phyloP scores from a whole-genome alignment of 2,113 vertebrate genomes.

The Phylloscopus whistleri region DNA sequence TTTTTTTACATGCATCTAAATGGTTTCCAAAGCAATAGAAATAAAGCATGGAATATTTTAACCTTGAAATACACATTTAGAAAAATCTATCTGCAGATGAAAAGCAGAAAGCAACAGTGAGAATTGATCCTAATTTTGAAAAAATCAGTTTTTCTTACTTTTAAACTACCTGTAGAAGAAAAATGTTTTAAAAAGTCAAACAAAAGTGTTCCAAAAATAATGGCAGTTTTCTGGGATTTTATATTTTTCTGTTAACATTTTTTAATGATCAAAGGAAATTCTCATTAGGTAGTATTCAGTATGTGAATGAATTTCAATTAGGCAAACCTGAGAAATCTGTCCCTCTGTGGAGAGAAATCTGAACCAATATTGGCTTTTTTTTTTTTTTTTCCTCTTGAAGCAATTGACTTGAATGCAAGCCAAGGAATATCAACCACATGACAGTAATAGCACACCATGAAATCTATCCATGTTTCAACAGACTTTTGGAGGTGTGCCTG shows the following conservation, averaged over 20 bases:
- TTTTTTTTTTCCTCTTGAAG: background rate
- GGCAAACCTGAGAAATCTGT: background rate
- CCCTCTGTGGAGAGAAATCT: background rate
- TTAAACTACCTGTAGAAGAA: background rate
- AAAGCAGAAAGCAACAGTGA: background rate
- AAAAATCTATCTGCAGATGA: background rate
- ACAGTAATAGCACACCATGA: conserved; percentile 8
- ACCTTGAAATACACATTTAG: background rate
- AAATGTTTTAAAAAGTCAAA: background rate
- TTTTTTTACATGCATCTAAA: background rate
- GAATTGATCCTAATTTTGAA: background rate
- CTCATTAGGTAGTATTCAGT: background rate
- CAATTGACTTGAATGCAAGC: background rate
- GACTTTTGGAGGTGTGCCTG: conserved; percentile 23
- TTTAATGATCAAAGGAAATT: background rate
- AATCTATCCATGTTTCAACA: conserved; percentile 26
- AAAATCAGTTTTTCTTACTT: background rate
- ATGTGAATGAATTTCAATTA: background rate
- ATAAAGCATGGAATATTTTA: background rate
- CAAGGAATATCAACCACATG: conserved; percentile 2
- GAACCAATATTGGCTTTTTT: background rate
- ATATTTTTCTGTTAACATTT: background rate
- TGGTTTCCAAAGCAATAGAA: background rate
- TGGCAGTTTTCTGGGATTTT: background rate
- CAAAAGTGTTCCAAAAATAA: background rate